phyloP scores from a whole-genome alignment of 2,888 invertebrate species.

The Phengaris arion region DNA sequence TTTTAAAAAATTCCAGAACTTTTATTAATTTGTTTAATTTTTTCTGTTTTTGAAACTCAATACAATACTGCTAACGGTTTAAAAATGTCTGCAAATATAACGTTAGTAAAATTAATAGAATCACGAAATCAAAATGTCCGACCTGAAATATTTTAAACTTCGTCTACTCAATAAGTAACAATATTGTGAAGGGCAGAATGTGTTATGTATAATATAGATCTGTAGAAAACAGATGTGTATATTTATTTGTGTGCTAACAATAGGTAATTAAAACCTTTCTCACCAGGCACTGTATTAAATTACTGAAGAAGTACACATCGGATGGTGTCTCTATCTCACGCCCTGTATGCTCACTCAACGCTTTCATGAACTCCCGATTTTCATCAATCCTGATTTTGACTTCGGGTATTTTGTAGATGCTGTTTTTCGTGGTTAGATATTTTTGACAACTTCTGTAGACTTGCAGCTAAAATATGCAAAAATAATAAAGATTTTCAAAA shows the following conservation, averaged over 20 bases:
- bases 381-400: slow-evolving; percentile 50
- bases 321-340: slow-evolving; percentile 61
- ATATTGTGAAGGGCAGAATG: neutral
- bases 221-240: too few species aligned
- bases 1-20: neutral
- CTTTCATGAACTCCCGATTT: slow-evolving; percentile 52
- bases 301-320: slow-evolving; percentile 68
- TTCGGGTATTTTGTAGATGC: slow-evolving; percentile 54
- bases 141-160: too few species aligned
- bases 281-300: slow-evolving; percentile 71
- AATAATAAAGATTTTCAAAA: neutral
- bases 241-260: too few species aligned
- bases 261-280: slow-evolving; percentile 32
- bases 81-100: too few species aligned
- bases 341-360: slow-evolving; percentile 52
- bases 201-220: too few species aligned
- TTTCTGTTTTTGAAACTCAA: too few species aligned
- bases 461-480: slow-evolving; percentile 54
- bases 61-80: too few species aligned
- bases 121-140: too few species aligned
- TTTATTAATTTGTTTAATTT: too few species aligned
- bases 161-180: neutral
- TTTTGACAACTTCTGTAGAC: slow-evolving; percentile 68
- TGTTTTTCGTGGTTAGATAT: slow-evolving; percentile 53
- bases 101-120: too few species aligned